These are phyloP conservation scores for Catagonus wagneri DNA, from an alignment of 2,113 vertebrate genomes.

Conservation along the genomic window DNA sequence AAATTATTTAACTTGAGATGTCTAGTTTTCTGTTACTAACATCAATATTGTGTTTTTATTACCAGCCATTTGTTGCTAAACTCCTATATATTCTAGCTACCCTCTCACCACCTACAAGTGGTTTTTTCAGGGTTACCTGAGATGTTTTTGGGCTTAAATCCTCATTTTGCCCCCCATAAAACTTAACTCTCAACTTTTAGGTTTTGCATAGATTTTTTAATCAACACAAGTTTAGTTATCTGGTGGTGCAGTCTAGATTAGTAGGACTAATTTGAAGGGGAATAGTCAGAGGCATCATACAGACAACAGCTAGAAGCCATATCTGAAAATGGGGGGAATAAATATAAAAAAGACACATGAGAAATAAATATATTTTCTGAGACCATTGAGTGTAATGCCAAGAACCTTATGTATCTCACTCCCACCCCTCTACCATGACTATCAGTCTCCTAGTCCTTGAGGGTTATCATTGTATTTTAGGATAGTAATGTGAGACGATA, in stretches of 20 bases:
- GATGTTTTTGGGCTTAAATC: too few relatives aligned
- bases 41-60: too few relatives aligned
- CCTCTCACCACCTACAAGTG: too few relatives aligned
- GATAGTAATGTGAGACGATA: neutral
- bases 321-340: neutral
- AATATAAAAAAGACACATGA: neutral
- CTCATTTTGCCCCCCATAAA: too few relatives aligned
- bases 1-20: too few relatives aligned
- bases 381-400: neutral
- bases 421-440: neutral
- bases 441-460: neutral
- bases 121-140: too few relatives aligned
- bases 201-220: too few relatives aligned
- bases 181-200: too few relatives aligned
- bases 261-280: neutral
- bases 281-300: neutral
- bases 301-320: neutral
- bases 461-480: neutral
- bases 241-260: neutral
- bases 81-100: too few relatives aligned
- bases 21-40: too few relatives aligned
- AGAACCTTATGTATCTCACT: neutral
- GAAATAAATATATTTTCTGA: slow-evolving; percentile 20
- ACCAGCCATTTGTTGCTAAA: too few relatives aligned
- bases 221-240: neutral